phyloP scores from a whole-genome alignment of 2,113 vertebrate genomes.

The Acanthisitta chloris region DNA sequence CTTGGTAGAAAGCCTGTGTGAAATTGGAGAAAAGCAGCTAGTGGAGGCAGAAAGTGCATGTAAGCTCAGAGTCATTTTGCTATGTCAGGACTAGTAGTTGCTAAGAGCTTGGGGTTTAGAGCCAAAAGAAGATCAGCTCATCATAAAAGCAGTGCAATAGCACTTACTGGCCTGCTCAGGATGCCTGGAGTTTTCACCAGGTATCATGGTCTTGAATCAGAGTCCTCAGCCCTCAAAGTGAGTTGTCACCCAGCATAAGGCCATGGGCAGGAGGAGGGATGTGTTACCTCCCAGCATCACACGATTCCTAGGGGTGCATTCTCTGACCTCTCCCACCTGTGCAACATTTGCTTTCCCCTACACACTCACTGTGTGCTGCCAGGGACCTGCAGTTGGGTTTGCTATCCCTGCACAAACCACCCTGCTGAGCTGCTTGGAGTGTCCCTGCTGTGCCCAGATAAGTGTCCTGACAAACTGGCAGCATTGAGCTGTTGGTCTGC shows the following conservation, averaged over 20 bases:
- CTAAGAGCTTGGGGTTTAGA: background rate
- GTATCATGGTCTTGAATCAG: background rate
- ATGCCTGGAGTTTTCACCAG: background rate
- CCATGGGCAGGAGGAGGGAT: background rate
- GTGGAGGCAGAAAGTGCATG: background rate
- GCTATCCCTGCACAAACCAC: rapidly evolving
- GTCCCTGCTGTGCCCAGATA: too few relatives aligned
- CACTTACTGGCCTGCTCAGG: background rate
- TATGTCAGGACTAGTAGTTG: background rate
- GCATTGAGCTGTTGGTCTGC: background rate
- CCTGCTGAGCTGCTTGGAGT: background rate
- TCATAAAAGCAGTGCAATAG: background rate
- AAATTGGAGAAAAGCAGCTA: background rate
- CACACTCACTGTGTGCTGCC: background rate
- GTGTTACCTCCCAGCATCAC: rapidly evolving
- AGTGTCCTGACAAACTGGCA: too few relatives aligned
- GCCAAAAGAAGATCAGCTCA: background rate
- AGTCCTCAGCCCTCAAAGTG: background rate
- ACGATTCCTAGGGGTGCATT: rapidly evolving
- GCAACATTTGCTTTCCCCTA: too few relatives aligned
- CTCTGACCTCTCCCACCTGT: too few relatives aligned
- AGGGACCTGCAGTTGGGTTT: background rate
- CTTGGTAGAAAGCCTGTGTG: background rate
- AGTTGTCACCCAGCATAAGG: background rate
- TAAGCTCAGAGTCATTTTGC: background rate